These are phyloP conservation scores for Melanostoma scalare DNA, from an alignment of 2,888 invertebrate species.

Conservation along the genomic window DNA sequence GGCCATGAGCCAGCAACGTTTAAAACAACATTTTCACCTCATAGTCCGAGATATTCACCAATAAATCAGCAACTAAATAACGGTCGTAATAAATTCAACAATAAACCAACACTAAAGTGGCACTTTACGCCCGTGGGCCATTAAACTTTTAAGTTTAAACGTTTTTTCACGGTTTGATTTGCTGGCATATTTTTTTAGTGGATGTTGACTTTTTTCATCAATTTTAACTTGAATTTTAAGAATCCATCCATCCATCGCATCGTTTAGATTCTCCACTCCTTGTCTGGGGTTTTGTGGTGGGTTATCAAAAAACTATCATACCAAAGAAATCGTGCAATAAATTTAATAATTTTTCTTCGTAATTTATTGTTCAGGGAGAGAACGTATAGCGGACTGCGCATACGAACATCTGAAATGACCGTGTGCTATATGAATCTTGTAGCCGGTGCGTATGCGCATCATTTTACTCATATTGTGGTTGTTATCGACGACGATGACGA, in stretches of 20 bases:
- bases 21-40: constrained; percentile 69
- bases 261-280: constrained; percentile 4
- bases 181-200: background rate
- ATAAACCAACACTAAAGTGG: constrained; percentile 73
- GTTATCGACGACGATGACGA: constrained; percentile 30
- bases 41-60: constrained; percentile 61
- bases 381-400: background rate
- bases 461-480: constrained; percentile 37
- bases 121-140: constrained; percentile 64
- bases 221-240: constrained; percentile 11
- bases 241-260: constrained; percentile 52
- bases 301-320: constrained; percentile 72
- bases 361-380: constrained; percentile 63
- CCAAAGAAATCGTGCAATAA: constrained; percentile 70
- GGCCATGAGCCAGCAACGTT: constrained; percentile 40
- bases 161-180: constrained; percentile 41
- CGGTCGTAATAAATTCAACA: constrained; percentile 70
- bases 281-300: constrained; percentile 18
- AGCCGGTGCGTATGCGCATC: constrained; percentile 35
- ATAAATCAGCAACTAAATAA: constrained; percentile 72
- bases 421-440: constrained; percentile 53
- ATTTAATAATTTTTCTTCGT: constrained; percentile 69
- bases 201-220: constrained; percentile 2
- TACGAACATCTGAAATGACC: constrained; percentile 23
- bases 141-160: constrained; percentile 57